Percentiles rank a stretch among this genome's conserved stretches.
Conservation (phyloP, 2,113 vertebrate genomes). For the Tursiops truncatus region DNA sequence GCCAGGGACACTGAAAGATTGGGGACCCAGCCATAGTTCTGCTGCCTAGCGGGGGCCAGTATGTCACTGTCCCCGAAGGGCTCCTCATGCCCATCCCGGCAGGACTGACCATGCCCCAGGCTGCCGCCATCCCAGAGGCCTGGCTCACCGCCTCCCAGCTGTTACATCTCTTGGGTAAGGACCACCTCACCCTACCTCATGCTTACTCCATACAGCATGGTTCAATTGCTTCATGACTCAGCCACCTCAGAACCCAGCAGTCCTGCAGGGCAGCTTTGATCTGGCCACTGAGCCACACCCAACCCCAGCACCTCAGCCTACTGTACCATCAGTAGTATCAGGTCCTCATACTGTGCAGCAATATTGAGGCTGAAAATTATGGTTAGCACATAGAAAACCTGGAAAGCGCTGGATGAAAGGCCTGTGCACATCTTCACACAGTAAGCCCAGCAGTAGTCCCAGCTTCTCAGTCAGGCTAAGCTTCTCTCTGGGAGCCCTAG, state of each 20-base stretch:
- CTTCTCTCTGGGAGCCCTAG: neutral
- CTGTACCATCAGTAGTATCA: neutral
- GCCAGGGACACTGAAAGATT: constrained; percentile 79
- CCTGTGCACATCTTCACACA: neutral
- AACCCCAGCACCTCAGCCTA: neutral
- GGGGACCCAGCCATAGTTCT: constrained; percentile 89
- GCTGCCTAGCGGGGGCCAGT: constrained; percentile 90
- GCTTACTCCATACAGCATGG: neutral
- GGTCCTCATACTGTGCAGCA: neutral
- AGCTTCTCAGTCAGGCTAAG: neutral
- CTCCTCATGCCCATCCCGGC: constrained; percentile 86
- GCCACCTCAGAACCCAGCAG: neutral
- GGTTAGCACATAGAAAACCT: neutral
- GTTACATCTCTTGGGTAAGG: constrained; percentile 87
- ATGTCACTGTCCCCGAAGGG: constrained; percentile 85
- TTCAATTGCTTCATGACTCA: neutral
- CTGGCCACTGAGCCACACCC: neutral
- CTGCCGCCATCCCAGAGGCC: constrained; percentile 90
- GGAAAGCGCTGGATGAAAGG: neutral
- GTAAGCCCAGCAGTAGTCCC: neutral
- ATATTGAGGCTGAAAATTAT: neutral
- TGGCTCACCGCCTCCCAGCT: constrained; percentile 93
- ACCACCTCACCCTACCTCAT: neutral
- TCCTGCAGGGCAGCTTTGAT: neutral
- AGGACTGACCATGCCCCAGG: constrained; percentile 84